phyloP scores from a whole-genome alignment of 2,888 invertebrate species.

The Thera obeliscata region DNA sequence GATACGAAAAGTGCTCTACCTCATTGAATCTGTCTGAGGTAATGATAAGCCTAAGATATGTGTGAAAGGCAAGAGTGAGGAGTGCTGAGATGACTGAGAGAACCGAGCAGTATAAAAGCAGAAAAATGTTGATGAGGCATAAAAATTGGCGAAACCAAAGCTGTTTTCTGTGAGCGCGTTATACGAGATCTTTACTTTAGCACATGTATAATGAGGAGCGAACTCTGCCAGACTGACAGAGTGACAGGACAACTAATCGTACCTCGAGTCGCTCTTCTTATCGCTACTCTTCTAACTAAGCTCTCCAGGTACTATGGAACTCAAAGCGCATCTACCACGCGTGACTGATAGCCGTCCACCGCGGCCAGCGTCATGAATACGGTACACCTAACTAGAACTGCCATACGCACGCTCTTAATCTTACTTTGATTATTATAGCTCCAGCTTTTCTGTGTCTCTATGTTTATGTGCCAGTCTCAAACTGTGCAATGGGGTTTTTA shows the following conservation, averaged over 20 bases:
- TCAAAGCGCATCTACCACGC: slow-evolving; percentile 6
- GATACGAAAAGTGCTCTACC: not conserved
- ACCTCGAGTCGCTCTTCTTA: not conserved
- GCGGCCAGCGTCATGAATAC: slow-evolving; percentile 11
- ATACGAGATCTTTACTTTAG: no score
- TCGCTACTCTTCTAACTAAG: slow-evolving; percentile 1
- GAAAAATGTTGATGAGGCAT: no score
- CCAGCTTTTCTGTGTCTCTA: slow-evolving; percentile 4
- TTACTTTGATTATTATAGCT: slow-evolving; percentile 21
- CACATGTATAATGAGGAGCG: not conserved
- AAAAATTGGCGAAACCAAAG: no score
- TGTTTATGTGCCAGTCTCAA: not conserved
- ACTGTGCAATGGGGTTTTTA: no score
- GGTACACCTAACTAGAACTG: slow-evolving; percentile 8
- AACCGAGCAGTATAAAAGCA: no score
- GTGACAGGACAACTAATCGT: not conserved
- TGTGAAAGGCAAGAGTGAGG: no score
- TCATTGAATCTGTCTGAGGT: no score
- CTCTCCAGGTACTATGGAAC: not conserved
- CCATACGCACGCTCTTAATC: slow-evolving; percentile 22
- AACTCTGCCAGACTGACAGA: not conserved
- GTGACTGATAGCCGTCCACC: slow-evolving; percentile 16
- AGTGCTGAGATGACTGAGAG: no score
- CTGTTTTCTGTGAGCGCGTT: no score
- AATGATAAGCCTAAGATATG: no score